Percentiles rank a stretch among this genome's conserved stretches.
These are phyloP conservation scores for Chloroceryle amazona DNA, from an alignment of 2,797 vertebrate species.

Conservation along the genomic window DNA sequence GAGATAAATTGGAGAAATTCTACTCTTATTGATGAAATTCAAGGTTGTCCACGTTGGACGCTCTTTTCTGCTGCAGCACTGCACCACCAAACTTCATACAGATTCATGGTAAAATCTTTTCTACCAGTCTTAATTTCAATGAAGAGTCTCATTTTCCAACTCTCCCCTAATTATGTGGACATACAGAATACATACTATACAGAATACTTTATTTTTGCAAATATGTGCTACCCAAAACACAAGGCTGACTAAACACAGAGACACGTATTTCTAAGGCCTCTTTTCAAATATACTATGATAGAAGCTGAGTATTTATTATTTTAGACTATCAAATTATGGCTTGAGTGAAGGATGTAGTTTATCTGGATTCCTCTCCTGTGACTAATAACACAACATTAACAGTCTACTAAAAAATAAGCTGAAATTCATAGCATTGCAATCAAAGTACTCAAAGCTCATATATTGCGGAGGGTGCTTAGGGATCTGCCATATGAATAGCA, in stretches of 20 bases:
- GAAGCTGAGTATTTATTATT: neutral
- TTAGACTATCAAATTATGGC: neutral
- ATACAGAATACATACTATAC: neutral
- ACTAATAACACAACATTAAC: neutral
- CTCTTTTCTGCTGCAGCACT: neutral
- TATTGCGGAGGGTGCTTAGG: neutral
- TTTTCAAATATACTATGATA: neutral
- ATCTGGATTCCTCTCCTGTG: neutral
- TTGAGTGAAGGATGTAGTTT: neutral
- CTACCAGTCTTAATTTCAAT: neutral
- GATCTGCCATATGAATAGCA: neutral
- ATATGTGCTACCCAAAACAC: neutral
- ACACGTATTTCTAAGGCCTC: neutral
- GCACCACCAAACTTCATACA: neutral
- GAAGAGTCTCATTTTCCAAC: neutral
- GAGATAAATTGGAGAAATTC: neutral
- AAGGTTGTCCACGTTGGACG: neutral
- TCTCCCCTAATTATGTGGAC: neutral
- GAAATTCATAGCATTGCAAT: neutral
- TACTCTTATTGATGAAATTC: neutral
- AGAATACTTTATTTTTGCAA: neutral
- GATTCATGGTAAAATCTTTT: neutral
- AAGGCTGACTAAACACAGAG: neutral
- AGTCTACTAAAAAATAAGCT: neutral
- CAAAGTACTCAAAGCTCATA: neutral